Evolutionary conservation across 2,888 invertebrate genomes (phyloP), one percentile per base, ranked within the genome.

Genomic region (Stratiomys singularior): DNA sequence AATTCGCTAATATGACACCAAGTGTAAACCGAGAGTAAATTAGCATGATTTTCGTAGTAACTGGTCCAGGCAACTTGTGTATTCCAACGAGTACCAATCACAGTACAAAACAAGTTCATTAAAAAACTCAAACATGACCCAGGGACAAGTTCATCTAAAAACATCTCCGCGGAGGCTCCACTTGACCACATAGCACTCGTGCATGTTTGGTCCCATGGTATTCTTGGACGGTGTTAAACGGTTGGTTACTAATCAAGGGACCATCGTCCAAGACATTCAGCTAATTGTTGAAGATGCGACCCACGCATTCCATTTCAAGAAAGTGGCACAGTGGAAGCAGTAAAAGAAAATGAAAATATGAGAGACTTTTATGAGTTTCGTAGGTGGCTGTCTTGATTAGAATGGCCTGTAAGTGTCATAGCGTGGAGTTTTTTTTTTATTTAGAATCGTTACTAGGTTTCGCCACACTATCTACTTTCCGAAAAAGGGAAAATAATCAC

Each of bases 61-160:
- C 37, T 37, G 37, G 37, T 37, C 9, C 37, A 37, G 9, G 37
- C 9, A 37, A 37, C 37, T 5, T 37, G 37, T 37, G 37, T 37
- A 37, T 37, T 9, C 37, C 3, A 5, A 37, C 37, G 9, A 37
- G 37, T 37, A 37, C 37, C 37, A 37, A 37, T 9, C 37, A 52
- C 28, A 28, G 11, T 27, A 69, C 23, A 71, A 71, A 71, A 71
- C 69, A 71, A 71, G 69, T 71, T 71, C 69, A 71, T 71, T 71
- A 71, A 71, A 9, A 47, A 27, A 15, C 47, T 25, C 47, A 23
- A 1, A 28, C 11, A 30, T 47, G 69, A 71, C 69, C 69, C 27
- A 47, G 18, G 69, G 69, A 71, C 69, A 71, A 71, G 69, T 71
- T 71, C 47, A 67, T 46, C 37, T 18, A 23, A 64, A 27, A 71